Conservation (phyloP, 2,888 invertebrate species). For the Eutolmus rufibarbis region DNA sequence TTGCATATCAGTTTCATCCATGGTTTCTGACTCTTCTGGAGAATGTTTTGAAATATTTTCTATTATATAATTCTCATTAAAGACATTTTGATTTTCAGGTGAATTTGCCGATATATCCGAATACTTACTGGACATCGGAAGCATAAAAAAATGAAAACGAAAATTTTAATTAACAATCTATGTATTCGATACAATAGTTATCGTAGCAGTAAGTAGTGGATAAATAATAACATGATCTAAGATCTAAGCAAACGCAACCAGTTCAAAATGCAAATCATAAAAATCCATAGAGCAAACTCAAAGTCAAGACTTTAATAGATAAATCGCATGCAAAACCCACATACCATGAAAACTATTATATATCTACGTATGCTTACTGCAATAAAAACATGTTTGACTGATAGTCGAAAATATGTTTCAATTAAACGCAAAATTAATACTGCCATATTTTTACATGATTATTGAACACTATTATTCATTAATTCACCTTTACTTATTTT, state of each 20-base stretch:
- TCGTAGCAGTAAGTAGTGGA: background rate
- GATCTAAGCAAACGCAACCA: background rate
- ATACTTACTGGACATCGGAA: constrained; percentile 49
- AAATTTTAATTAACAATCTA: background rate
- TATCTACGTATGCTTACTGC: background rate
- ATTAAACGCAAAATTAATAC: background rate
- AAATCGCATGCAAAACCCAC: background rate
- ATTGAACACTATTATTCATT: background rate
- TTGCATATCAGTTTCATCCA: constrained; percentile 61
- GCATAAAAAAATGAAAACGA: constrained; percentile 34
- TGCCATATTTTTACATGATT: background rate
- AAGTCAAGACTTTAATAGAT: background rate
- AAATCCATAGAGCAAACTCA: background rate
- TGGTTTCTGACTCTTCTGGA: constrained; percentile 53
- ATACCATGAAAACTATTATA: background rate
- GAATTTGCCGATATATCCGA: constrained; percentile 41
- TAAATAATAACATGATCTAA: background rate
- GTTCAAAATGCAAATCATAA: background rate
- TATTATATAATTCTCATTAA: constrained; percentile 65
- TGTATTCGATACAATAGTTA: background rate
- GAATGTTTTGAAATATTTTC: constrained; percentile 57
- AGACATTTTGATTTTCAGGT: constrained; percentile 42
- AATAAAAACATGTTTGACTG: background rate
- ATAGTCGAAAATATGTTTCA: background rate
- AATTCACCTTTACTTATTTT: background rate